Evolutionary conservation across 2,113 vertebrate species (phyloP).

Genomic region (Alexandromys fortis): DNA sequence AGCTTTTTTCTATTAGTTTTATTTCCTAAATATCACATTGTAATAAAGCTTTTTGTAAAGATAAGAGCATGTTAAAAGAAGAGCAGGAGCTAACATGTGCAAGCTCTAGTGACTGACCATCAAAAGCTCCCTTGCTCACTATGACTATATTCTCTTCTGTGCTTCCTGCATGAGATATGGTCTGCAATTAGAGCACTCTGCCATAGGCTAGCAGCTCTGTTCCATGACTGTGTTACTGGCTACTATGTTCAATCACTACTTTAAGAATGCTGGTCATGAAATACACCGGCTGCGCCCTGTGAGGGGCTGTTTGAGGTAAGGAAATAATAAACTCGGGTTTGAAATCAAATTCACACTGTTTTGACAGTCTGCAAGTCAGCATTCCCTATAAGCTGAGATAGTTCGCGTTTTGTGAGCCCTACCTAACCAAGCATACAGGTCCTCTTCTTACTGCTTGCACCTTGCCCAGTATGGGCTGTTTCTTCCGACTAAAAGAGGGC

Average conservation of each 20-base stretch:
- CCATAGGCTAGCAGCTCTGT: not conserved
- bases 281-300: not conserved
- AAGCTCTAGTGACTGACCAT: not conserved
- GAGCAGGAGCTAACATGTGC: not conserved
- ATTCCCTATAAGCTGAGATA: not conserved
- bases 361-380: not conserved
- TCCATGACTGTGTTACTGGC: not conserved
- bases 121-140: not conserved
- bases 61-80: not conserved
- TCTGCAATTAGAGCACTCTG: not conserved
- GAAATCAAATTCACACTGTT: constrained; percentile 16
- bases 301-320: not conserved
- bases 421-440: not conserved
- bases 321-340: not conserved
- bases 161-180: not conserved
- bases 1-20: not conserved
- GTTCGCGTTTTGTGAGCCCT: not conserved
- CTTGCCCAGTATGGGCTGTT: not conserved
- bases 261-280: constrained; percentile 15
- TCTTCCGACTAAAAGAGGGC: not conserved
- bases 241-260: not conserved
- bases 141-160: not conserved
- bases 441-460: not conserved
- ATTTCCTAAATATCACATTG: constrained; percentile 34
- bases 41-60: not conserved